These are phyloP conservation scores for Pentamera pediparva DNA, from an alignment of 53 echinoderm and acorn worm species.

Conservation along the genomic window DNA sequence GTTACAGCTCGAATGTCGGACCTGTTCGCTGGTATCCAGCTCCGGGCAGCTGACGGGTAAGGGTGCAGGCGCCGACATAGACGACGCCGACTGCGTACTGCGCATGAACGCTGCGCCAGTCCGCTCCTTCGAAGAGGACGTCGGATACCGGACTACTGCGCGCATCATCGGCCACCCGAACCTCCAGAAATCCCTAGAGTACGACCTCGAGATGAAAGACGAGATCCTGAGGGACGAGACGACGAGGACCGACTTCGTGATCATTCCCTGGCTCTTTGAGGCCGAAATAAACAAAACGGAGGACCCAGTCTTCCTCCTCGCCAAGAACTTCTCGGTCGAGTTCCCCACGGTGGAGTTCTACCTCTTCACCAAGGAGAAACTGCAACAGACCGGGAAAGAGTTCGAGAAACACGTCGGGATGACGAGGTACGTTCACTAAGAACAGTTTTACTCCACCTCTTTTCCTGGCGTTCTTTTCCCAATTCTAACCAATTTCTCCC, in stretches of 20 bases:
- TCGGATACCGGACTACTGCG: constrained; percentile 55
- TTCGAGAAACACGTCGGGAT: constrained; percentile 49
- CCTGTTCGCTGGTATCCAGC: constrained; percentile 61
- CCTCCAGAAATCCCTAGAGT: constrained; percentile 37
- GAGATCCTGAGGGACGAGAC: constrained; percentile 32
- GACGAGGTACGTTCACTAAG: no score
- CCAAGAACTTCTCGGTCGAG: constrained; percentile 30
- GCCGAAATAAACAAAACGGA: constrained; percentile 37
- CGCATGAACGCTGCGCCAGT: constrained; percentile 73
- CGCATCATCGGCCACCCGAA: constrained; percentile 66
- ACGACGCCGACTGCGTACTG: constrained; percentile 63
- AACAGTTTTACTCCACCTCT: no score
- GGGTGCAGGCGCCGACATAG: constrained; percentile 63
- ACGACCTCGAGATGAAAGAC: constrained; percentile 25
- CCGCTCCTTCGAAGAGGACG: constrained; percentile 52
- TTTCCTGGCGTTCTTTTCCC: no score
- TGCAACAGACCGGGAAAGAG: constrained; percentile 33
- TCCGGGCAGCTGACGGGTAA: constrained; percentile 51
- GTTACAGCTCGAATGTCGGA: constrained; percentile 37
- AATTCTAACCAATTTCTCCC: no score
- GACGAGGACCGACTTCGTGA: constrained; percentile 40
- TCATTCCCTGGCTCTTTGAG: constrained; percentile 57
- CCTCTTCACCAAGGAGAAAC: constrained; percentile 48
- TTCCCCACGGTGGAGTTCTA: constrained; percentile 56
- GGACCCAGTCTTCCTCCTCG: constrained; percentile 28